phyloP scores from a whole-genome alignment of 2,888 invertebrate genomes.

The Candidula unifasciata region DNA sequence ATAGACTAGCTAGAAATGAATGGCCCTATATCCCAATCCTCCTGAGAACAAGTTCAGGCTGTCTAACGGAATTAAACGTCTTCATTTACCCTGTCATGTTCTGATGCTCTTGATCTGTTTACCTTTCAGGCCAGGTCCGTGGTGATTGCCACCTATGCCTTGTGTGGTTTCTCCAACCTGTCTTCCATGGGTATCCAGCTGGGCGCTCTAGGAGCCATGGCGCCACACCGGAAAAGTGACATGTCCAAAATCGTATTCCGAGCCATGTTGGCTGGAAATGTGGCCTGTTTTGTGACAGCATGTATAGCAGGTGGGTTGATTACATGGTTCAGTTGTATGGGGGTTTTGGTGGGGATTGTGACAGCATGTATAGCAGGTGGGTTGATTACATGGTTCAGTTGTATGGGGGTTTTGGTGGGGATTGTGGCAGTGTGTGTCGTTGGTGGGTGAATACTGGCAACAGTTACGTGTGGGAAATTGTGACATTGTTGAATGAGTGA shows the following conservation, averaged over 20 bases:
- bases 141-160: conserved; percentile 73
- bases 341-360: conserved; percentile 77
- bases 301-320: conserved; percentile 73
- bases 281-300: conserved; percentile 77
- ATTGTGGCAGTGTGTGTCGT: conserved; percentile 77
- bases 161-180: conserved; percentile 76
- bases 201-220: conserved; percentile 71
- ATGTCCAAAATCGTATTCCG: conserved; percentile 67
- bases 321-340: neutral
- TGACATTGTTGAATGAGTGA: conserved; percentile 68
- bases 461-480: conserved; percentile 67
- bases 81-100: neutral
- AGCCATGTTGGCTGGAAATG: conserved; percentile 77
- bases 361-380: conserved; percentile 77
- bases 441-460: conserved; percentile 59
- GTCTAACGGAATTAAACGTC: neutral
- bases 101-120: neutral
- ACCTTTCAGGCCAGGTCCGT: conserved; percentile 64
- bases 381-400: neutral
- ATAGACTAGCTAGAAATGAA: no score
- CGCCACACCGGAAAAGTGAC: conserved; percentile 66
- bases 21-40: no score
- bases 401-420: conserved; percentile 73
- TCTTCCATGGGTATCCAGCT: conserved; percentile 72
- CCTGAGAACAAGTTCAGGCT: no score